A percentile compares a stretch with the other conserved stretches of the same genome.
These are phyloP conservation scores for Melanocharis versteri DNA, from an alignment of 2,113 vertebrate genomes.

Conservation along the genomic window DNA sequence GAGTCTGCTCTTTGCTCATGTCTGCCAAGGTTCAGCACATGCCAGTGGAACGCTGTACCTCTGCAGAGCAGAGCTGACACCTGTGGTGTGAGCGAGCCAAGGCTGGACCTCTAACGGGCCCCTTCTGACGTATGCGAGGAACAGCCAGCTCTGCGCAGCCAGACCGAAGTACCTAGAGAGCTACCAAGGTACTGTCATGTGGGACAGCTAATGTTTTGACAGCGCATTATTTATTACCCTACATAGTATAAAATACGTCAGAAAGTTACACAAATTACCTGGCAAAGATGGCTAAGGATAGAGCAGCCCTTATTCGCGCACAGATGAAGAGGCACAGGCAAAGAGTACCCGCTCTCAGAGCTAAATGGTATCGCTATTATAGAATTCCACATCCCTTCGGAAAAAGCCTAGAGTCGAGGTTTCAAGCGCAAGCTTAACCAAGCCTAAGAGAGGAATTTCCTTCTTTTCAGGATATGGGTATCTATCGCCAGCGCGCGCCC, in stretches of 20 bases:
- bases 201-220: background rate
- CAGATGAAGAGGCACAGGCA: too few relatives aligned
- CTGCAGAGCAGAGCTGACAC: background rate
- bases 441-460: background rate
- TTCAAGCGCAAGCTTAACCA: background rate
- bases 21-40: background rate
- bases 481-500: accelerated
- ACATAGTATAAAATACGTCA: background rate
- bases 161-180: accelerated
- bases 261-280: background rate
- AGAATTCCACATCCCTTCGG: accelerated
- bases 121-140: too few relatives aligned
- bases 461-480: background rate
- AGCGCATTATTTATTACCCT: background rate
- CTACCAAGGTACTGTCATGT: background rate
- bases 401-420: background rate
- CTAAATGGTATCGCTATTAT: too few relatives aligned
- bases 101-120: background rate
- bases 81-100: accelerated
- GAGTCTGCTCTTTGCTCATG: background rate
- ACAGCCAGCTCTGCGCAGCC: background rate
- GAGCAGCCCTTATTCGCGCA: background rate
- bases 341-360: accelerated
- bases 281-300: accelerated
- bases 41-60: accelerated